Conservation (phyloP, 1,140 invertebrate genomes). For the Drosophila elegans region DNA sequence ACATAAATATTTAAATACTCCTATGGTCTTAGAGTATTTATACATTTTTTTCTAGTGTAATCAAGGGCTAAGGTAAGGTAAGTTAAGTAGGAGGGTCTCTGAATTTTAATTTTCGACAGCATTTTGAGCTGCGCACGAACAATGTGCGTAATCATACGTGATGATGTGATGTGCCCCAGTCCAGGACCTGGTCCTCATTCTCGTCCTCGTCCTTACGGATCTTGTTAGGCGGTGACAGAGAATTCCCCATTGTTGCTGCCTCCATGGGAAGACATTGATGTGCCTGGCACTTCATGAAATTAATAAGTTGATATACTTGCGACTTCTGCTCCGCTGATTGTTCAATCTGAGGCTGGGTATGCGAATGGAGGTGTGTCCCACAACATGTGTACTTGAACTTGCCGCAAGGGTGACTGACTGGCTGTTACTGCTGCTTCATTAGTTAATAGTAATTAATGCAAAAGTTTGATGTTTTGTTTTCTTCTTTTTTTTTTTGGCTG, state of each 20-base stretch:
- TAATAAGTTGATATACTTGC: conserved; percentile 83
- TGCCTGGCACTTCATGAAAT: conserved; percentile 82
- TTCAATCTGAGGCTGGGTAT: conserved; percentile 2
- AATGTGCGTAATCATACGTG: conserved; percentile 84
- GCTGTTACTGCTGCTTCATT: conserved; percentile 35
- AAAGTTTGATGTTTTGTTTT: conserved; percentile 29
- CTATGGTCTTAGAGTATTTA: background rate
- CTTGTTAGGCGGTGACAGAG: conserved; percentile 36
- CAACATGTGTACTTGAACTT: conserved; percentile 39
- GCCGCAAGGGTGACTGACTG: conserved; percentile 22
- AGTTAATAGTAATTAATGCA: conserved; percentile 49
- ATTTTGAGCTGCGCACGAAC: conserved; percentile 80
- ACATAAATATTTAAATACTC: too few species aligned
- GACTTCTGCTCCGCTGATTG: conserved; percentile 40
- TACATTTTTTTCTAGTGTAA: background rate
- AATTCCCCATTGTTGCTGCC: conserved; percentile 55
- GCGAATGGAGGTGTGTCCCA: conserved; percentile 31
- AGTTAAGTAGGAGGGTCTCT: conserved; percentile 82
- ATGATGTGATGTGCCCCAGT: conserved; percentile 69
- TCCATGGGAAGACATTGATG: conserved; percentile 78
- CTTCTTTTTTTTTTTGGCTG: conserved; percentile 13
- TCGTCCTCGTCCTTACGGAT: conserved; percentile 31
- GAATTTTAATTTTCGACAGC: conserved; percentile 84
- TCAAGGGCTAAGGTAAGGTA: conserved; percentile 68
- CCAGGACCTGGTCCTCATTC: conserved; percentile 23